A percentile compares a stretch with the other conserved stretches of the same genome.
These are phyloP conservation scores for Gorsachius goisagi DNA, from an alignment of 2,113 vertebrate genomes.

Conservation along the genomic window DNA sequence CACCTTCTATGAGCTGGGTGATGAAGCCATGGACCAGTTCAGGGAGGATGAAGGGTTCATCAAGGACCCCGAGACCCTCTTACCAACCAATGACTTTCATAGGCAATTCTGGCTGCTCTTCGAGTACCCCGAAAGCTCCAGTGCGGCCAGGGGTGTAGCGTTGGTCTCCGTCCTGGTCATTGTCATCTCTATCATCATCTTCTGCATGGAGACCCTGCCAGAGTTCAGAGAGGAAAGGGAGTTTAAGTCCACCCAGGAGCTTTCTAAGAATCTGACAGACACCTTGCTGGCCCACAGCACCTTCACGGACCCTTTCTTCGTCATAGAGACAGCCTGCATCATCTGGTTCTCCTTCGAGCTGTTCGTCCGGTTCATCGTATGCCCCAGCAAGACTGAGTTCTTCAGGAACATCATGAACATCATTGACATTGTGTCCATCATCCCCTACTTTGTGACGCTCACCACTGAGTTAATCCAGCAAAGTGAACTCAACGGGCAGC, in stretches of 20 bases:
- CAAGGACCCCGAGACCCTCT: conserved; percentile 86
- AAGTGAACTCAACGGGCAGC: conserved; percentile 83
- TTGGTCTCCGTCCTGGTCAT: conserved; percentile 92
- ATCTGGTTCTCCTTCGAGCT: conserved; percentile 95
- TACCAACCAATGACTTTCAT: conserved; percentile 87
- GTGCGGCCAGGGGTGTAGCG: conserved; percentile 88
- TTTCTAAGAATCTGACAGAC: conserved; percentile 55
- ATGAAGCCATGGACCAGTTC: conserved; percentile 93
- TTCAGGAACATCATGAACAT: conserved; percentile 97
- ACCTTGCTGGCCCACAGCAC: conserved; percentile 67
- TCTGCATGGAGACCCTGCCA: conserved; percentile 94
- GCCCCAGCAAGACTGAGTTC: conserved; percentile 92
- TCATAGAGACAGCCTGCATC: conserved; percentile 93
- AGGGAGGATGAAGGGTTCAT: conserved; percentile 95
- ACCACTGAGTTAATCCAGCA: conserved; percentile 86
- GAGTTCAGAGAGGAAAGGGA: conserved; percentile 90
- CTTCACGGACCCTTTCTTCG: conserved; percentile 93
- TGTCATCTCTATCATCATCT: conserved; percentile 94
- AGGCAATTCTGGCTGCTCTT: conserved; percentile 96
- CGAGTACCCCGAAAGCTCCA: conserved; percentile 95
- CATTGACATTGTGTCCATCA: conserved; percentile 94
- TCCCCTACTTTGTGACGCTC: conserved; percentile 94
- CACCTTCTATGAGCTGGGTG: conserved; percentile 90
- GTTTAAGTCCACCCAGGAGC: conserved; percentile 52
- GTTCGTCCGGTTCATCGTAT: conserved; percentile 85